Percentiles rank a stretch among this genome's conserved stretches.
phyloP scores from a whole-genome alignment of 2,113 vertebrate genomes.

The Forbesichthys agassizii region DNA sequence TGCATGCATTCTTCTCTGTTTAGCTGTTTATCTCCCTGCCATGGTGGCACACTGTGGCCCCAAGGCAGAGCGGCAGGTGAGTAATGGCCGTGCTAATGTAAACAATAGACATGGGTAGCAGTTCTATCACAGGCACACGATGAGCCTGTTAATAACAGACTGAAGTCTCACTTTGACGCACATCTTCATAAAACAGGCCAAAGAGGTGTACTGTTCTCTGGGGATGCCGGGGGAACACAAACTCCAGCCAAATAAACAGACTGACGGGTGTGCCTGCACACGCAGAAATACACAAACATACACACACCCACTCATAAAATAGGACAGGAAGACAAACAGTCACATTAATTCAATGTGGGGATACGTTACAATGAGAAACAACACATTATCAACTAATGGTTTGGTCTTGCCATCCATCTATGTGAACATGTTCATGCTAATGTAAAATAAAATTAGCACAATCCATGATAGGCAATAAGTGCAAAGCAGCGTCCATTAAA shows the following conservation, averaged over 20 bases:
- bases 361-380: conserved; percentile 73
- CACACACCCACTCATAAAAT: neutral
- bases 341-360: conserved; percentile 72
- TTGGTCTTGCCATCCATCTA: conserved; percentile 65
- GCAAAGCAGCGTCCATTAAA: conserved; percentile 15
- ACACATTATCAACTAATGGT: conserved; percentile 75
- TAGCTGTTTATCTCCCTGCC: conserved; percentile 39
- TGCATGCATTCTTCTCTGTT: conserved; percentile 53
- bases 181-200: conserved; percentile 57
- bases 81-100: conserved; percentile 67
- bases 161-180: conserved; percentile 44
- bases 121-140: conserved; percentile 54
- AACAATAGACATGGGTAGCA: conserved; percentile 56
- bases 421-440: conserved; percentile 64
- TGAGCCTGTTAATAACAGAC: conserved; percentile 58
- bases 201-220: conserved; percentile 38
- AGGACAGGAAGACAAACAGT: conserved; percentile 64
- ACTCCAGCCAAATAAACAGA: too few relatives aligned
- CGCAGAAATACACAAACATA: conserved; percentile 9
- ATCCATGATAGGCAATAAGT: neutral
- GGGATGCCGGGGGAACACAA: conserved; percentile 13
- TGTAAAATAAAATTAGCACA: conserved; percentile 68
- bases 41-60: conserved; percentile 50
- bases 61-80: conserved; percentile 55
- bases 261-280: neutral